A percentile compares a stretch with the other conserved stretches of the same genome.
These are phyloP conservation scores for Ellobium chinense DNA, from an alignment of 2,888 invertebrate genomes.

Conservation along the genomic window DNA sequence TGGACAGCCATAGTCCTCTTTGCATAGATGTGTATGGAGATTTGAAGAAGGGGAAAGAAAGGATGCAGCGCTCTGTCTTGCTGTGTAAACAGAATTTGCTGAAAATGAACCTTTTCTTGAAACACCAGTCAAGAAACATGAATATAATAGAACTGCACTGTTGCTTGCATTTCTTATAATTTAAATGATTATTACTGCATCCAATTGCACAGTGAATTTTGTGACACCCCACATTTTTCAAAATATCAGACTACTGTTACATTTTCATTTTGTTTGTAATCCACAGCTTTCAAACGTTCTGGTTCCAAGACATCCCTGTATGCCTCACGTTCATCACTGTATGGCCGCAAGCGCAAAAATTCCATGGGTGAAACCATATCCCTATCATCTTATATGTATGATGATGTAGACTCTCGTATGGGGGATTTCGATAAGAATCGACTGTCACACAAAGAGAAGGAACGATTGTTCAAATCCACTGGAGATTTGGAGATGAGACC, in stretches of 20 bases:
- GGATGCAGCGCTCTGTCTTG: too few relatives aligned
- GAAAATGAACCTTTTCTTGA: too few relatives aligned
- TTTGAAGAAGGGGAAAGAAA: too few relatives aligned
- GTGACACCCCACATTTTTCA: too few relatives aligned
- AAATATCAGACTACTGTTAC: background rate
- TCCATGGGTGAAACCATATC: constrained; percentile 65
- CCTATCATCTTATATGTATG: constrained; percentile 58
- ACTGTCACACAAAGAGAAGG: constrained; percentile 59
- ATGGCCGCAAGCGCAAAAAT: constrained; percentile 61
- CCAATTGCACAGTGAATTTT: too few relatives aligned
- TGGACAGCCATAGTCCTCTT: too few relatives aligned
- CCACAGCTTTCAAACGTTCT: constrained; percentile 64
- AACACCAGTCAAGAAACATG: too few relatives aligned
- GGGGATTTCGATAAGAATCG: constrained; percentile 60
- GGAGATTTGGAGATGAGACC: constrained; percentile 63
- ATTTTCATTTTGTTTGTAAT: background rate
- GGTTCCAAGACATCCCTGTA: constrained; percentile 68
- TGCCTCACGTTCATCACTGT: constrained; percentile 69
- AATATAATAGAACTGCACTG: too few relatives aligned
- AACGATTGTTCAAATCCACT: constrained; percentile 63
- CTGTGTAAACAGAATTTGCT: too few relatives aligned
- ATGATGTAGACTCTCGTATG: constrained; percentile 65
- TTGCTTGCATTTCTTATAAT: too few relatives aligned
- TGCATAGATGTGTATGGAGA: too few relatives aligned
- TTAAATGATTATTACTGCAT: too few relatives aligned